Conservation (phyloP, 2,888 invertebrate genomes). For the Nomada ferruginata region DNA sequence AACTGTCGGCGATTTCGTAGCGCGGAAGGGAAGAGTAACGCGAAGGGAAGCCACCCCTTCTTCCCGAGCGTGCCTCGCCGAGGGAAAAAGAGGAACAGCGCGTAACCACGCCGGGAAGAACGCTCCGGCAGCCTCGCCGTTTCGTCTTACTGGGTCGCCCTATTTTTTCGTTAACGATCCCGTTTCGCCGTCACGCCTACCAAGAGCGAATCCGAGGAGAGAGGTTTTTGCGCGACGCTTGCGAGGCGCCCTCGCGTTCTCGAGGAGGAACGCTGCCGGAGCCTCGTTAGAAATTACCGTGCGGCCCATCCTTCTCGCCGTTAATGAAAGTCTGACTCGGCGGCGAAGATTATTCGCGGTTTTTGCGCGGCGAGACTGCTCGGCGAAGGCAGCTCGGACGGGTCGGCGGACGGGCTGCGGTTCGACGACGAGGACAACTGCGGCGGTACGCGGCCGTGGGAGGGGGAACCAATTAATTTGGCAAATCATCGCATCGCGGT, state of each 20-base stretch:
- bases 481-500: conserved; percentile 79
- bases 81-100: neutral
- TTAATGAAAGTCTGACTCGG: conserved; percentile 68
- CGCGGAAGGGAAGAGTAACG: neutral
- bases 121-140: conserved; percentile 3
- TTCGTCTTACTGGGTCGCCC: conserved; percentile 53
- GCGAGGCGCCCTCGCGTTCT: conserved; percentile 55
- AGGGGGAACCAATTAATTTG: conserved; percentile 77
- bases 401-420: no score
- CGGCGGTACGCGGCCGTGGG: conserved; percentile 15
- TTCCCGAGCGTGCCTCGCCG: neutral
- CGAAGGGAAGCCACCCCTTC: neutral
- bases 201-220: conserved; percentile 10
- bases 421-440: conserved; percentile 11
- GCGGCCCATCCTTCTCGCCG: conserved; percentile 64
- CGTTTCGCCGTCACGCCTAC: conserved; percentile 66
- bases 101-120: conserved; percentile 20
- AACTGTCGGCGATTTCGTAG: neutral
- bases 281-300: conserved; percentile 71
- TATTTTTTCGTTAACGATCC: conserved; percentile 70
- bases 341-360: conserved; percentile 72
- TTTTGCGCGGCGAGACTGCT: conserved; percentile 58
- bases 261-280: conserved; percentile 32
- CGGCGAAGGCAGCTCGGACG: conserved; percentile 7
- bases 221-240: conserved; percentile 59